Percentiles rank a stretch among this genome's conserved stretches.
phyloP scores from a whole-genome alignment of 2,797 vertebrate genomes.

The Hemitrygon akajei region DNA sequence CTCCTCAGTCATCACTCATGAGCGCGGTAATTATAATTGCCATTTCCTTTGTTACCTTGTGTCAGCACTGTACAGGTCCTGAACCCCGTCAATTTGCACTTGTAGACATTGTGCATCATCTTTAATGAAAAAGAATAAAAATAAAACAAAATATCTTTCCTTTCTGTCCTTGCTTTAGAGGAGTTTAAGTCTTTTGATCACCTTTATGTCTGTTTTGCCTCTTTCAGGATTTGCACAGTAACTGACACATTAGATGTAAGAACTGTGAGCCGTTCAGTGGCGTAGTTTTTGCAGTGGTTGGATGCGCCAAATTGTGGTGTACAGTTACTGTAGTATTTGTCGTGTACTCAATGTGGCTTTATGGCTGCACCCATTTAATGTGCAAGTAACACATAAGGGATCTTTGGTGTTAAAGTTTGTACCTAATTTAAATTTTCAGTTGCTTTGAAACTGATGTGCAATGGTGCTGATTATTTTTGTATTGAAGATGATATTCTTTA shows the following conservation, averaged over 20 bases:
- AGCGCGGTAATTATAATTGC: conserved; percentile 91
- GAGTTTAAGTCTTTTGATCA: conserved; percentile 45
- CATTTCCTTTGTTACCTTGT: conserved; percentile 69
- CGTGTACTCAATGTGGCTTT: conserved; percentile 59
- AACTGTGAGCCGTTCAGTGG: conserved; percentile 58
- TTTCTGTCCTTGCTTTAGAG: conserved; percentile 44
- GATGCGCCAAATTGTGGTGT: conserved; percentile 51
- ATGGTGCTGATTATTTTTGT: conserved; percentile 32
- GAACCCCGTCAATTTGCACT: conserved; percentile 47
- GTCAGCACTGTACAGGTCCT: conserved; percentile 73
- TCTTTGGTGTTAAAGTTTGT: conserved; percentile 21
- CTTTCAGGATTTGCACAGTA: conserved; percentile 68
- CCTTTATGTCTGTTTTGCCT: conserved; percentile 50
- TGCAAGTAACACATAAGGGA: conserved; percentile 46
- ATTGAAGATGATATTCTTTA: conserved; percentile 26
- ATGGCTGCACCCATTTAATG: conserved; percentile 59
- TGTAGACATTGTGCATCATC: conserved; percentile 41
- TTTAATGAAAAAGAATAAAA: background rate
- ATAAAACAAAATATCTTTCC: background rate
- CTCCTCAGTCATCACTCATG: conserved; percentile 90
- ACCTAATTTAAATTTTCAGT: conserved; percentile 31
- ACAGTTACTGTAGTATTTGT: conserved; percentile 51
- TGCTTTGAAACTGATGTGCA: conserved; percentile 33
- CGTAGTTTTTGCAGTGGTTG: conserved; percentile 51
- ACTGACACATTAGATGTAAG: conserved; percentile 63